phyloP scores from a whole-genome alignment of 1,140 invertebrate genomes.

The Drosophila pallidifrons region DNA sequence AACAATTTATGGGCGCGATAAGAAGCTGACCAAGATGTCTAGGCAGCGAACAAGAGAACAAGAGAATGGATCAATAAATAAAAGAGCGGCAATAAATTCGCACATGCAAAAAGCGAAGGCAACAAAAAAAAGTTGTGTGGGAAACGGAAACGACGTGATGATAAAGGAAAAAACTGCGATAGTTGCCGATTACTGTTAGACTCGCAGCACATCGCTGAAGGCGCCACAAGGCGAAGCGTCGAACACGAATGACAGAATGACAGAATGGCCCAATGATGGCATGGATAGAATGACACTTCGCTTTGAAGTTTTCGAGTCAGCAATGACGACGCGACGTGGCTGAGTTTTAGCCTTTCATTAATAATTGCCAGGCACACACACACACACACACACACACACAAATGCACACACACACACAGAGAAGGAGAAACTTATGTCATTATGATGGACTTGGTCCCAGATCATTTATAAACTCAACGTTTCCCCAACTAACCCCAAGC shows the following conservation, averaged over 20 bases:
- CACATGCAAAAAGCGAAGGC: slow-evolving; percentile 41
- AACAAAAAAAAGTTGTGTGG: not conserved
- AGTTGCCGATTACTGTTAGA: slow-evolving; percentile 18
- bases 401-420: not conserved
- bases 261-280: too few species aligned
- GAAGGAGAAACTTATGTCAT: slow-evolving; percentile 59
- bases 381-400: slow-evolving; percentile 1
- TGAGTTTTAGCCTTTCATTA: slow-evolving; percentile 64
- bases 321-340: slow-evolving; percentile 6
- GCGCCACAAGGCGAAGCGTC: too few species aligned
- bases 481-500: not conserved
- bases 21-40: slow-evolving; percentile 25
- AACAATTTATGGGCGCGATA: slow-evolving; percentile 57
- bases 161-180: slow-evolving; percentile 25
- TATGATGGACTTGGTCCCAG: slow-evolving; percentile 66
- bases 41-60: slow-evolving; percentile 10
- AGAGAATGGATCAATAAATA: slow-evolving; percentile 56
- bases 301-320: slow-evolving; percentile 11
- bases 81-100: slow-evolving; percentile 69
- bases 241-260: too few species aligned
- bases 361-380: slow-evolving; percentile 60
- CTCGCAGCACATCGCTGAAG: not conserved
- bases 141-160: slow-evolving; percentile 32
- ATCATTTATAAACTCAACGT: slow-evolving; percentile 63
- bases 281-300: not conserved